A percentile compares a stretch with the other conserved stretches of the same genome.
Conservation (phyloP, 2,888 invertebrate genomes). For the Drosophila anomalata region DNA sequence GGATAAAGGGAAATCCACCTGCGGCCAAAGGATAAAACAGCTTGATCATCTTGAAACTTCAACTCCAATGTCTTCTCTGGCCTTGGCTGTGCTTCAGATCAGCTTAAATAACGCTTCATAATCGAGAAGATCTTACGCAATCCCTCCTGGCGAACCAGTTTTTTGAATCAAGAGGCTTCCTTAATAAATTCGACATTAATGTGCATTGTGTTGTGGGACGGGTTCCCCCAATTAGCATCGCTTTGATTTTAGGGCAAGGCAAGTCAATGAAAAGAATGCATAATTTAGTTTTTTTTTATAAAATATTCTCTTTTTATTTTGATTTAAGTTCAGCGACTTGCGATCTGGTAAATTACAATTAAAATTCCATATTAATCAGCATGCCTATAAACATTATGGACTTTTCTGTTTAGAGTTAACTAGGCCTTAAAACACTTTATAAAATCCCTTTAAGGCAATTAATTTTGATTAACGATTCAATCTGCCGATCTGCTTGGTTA, state of each 20-base stretch:
- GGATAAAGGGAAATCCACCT: slow-evolving; percentile 53
- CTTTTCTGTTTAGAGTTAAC: slow-evolving; percentile 47
- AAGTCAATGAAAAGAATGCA: slow-evolving; percentile 16
- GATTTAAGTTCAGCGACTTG: slow-evolving; percentile 38
- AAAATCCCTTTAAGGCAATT: slow-evolving; percentile 37
- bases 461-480: slow-evolving; percentile 33
- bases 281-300: slow-evolving; percentile 43
- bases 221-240: slow-evolving; percentile 18
- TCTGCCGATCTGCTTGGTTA: slow-evolving; percentile 10
- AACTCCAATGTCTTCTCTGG: slow-evolving; percentile 55
- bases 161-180: slow-evolving; percentile 37
- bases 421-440: slow-evolving; percentile 45
- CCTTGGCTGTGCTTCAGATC: slow-evolving; percentile 35
- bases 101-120: slow-evolving; percentile 51
- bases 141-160: slow-evolving; percentile 22
- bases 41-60: slow-evolving; percentile 59
- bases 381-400: slow-evolving; percentile 55
- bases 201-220: slow-evolving; percentile 38
- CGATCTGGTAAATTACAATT: slow-evolving; percentile 57
- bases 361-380: slow-evolving; percentile 44
- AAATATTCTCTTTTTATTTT: slow-evolving; percentile 59
- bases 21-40: slow-evolving; percentile 60
- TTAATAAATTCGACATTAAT: slow-evolving; percentile 49
- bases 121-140: slow-evolving; percentile 18
- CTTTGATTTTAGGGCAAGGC: slow-evolving; percentile 19